Base-by-base conservation (phyloP, 2,888 invertebrate species). In the Scaptomyza caliginosa region DNA sequence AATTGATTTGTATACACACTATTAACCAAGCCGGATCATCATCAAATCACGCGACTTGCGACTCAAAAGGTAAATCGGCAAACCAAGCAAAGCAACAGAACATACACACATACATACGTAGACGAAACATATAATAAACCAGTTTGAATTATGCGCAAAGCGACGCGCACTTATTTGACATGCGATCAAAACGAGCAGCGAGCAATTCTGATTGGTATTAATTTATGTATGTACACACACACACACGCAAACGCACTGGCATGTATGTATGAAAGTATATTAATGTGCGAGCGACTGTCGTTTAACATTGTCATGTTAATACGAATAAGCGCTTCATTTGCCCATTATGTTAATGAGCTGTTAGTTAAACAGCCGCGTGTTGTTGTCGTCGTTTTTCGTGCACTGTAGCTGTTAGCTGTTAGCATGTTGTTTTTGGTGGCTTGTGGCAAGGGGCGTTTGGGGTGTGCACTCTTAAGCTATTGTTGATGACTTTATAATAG, bases 261-360 rank as follows among this genome's bases (percentile, higher is more conserved):
- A 21, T 11, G 23, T 19, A 24, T 8, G 17, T 2, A 13, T 38
- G 49, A 7, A 8, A 11, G 17, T 32, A 43, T 30, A 42, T 11
- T 23, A 26, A 28, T 39, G 8, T 43, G 36, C 13, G 34, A 30
- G 52, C 52, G 40, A 68, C 54, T 55, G 52, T 52, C 64, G 60
- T 19, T 77, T 84, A 86, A 86, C 81, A 81, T 84, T 86, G 77
- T 80, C 57, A 86, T 81, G 84, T 83, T 86, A 83, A 74, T 86
- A 71, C 28, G 36, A 34, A 39, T 34, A 36, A 42, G 34, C 49
- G 55, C 69, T 36, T 62, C 76, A 32, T 32, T 71, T 42, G 71
- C 52, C 58, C 62, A 83, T 83, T 81, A 84, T 86, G 81, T 69
- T 81, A 82, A 86, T 86, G 81, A 86, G 81, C 74, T 74, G 84